Evolutionary conservation across 2,797 vertebrate genomes (phyloP).

Genomic region (Nannoperca obscura): DNA sequence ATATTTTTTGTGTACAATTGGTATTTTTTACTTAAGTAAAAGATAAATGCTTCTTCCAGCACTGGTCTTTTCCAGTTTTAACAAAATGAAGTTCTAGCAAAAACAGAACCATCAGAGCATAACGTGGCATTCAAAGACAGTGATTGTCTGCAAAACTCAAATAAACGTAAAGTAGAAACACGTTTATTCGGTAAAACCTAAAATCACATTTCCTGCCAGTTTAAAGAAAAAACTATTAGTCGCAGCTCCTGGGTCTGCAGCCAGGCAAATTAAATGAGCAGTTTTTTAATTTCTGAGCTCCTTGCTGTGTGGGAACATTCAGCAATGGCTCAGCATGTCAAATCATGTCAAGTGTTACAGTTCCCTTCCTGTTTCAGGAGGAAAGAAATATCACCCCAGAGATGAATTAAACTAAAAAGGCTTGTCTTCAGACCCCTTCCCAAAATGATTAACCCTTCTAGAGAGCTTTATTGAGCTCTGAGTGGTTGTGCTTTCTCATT

Average conservation of each 20-base stretch:
- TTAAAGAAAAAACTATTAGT: conserved; percentile 22
- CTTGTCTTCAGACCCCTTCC: conserved; percentile 88
- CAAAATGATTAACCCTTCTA: conserved; percentile 93
- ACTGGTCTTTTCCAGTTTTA: neutral
- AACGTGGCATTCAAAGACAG: neutral
- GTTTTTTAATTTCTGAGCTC: conserved; percentile 72
- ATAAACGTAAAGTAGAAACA: conserved; percentile 22
- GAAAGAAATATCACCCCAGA: conserved; percentile 88
- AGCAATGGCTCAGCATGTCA: conserved; percentile 82
- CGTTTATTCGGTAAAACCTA: conserved; percentile 14
- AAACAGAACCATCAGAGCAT: neutral
- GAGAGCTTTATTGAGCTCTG: conserved; percentile 94
- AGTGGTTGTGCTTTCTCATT: conserved; percentile 91
- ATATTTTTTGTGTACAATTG: neutral
- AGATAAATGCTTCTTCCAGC: neutral
- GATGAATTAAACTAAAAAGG: conserved; percentile 90
- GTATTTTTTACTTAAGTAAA: neutral
- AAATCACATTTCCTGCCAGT: conserved; percentile 29
- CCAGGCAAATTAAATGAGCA: conserved; percentile 74
- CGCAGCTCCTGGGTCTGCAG: conserved; percentile 38
- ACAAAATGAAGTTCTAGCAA: neutral
- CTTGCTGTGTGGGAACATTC: conserved; percentile 87
- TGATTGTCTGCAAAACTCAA: conserved; percentile 3
- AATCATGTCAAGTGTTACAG: conserved; percentile 90
- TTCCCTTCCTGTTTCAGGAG: conserved; percentile 88